phyloP scores from a whole-genome alignment of 2,888 invertebrate genomes.

The Pocota personata region DNA sequence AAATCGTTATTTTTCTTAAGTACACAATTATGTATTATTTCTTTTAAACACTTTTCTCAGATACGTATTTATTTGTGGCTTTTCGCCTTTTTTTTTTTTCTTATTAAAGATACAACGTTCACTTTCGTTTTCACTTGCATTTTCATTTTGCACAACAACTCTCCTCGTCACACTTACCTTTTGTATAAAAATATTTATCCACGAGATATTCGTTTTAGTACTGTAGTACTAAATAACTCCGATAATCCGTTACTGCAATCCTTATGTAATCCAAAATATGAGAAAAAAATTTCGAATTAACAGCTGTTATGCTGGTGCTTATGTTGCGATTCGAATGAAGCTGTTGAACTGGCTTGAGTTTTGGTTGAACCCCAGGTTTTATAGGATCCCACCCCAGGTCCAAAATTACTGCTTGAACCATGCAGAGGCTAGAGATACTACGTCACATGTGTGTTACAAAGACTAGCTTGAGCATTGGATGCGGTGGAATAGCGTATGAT shows the following conservation, averaged over 20 bases:
- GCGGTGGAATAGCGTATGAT: slow-evolving; percentile 34
- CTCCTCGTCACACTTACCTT: slow-evolving; percentile 42
- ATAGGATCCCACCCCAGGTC: slow-evolving; percentile 70
- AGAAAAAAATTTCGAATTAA: slow-evolving; percentile 5
- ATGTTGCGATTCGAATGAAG: slow-evolving; percentile 68
- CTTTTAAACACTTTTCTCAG: slow-evolving; percentile 38
- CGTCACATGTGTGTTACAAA: slow-evolving; percentile 63
- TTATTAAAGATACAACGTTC: slow-evolving; percentile 16
- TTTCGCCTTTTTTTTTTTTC: neutral
- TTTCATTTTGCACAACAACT: slow-evolving; percentile 51
- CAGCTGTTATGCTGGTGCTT: slow-evolving; percentile 39
- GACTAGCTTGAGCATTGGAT: slow-evolving; percentile 41
- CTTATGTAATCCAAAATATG: slow-evolving; percentile 64
- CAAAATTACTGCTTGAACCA: slow-evolving; percentile 38
- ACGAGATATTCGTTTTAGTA: slow-evolving; percentile 56
- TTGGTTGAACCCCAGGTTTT: slow-evolving; percentile 62
- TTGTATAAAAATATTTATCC: slow-evolving; percentile 50
- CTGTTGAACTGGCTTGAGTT: slow-evolving; percentile 70
- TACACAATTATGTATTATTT: neutral
- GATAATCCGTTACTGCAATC: slow-evolving; percentile 62
- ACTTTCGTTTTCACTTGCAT: slow-evolving; percentile 69
- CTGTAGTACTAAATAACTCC: slow-evolving; percentile 38
- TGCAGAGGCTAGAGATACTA: slow-evolving; percentile 49
- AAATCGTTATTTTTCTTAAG: neutral
- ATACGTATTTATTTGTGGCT: neutral